phyloP scores from a whole-genome alignment of 2,888 invertebrate species.

The Apomyelois bistriatella region DNA sequence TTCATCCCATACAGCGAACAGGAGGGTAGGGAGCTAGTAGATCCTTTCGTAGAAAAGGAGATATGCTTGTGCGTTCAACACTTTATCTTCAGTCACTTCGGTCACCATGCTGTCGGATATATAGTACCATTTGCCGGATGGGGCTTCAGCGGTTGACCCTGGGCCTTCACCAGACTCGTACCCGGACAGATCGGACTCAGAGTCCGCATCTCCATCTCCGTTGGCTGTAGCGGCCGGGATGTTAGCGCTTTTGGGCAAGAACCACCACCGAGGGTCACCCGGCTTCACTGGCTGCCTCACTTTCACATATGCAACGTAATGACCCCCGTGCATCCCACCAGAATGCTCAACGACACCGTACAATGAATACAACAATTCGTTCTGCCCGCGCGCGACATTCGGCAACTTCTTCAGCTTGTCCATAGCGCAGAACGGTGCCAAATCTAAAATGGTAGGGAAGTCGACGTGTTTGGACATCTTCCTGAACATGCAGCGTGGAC shows the following conservation, averaged over 20 bases:
- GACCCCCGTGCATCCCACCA: constrained; percentile 91
- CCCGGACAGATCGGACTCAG: constrained; percentile 77
- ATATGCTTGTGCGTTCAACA: constrained; percentile 94
- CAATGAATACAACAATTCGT: constrained; percentile 89
- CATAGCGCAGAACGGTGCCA: constrained; percentile 93
- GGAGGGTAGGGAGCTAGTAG: constrained; percentile 68
- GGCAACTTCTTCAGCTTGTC: constrained; percentile 82
- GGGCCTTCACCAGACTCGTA: constrained; percentile 77
- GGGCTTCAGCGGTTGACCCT: constrained; percentile 45
- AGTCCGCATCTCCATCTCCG: constrained; percentile 68
- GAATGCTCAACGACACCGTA: constrained; percentile 98
- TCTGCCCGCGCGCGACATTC: constrained; percentile 81
- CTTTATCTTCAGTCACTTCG: constrained; percentile 88
- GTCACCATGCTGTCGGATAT: constrained; percentile 94
- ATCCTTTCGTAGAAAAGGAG: constrained; percentile 97
- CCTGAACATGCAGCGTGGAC: constrained; percentile 84
- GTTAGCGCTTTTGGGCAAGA: constrained; percentile 82
- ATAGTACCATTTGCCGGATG: constrained; percentile 94
- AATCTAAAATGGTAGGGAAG: constrained; percentile 91
- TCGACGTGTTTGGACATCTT: constrained; percentile 93
- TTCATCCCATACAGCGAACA: constrained; percentile 2
- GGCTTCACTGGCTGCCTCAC: constrained; percentile 82
- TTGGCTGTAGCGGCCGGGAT: constrained; percentile 64
- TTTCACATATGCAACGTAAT: constrained; percentile 97
- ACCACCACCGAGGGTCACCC: constrained; percentile 86